Percentiles rank a stretch among this genome's conserved stretches.
Conservation (phyloP, 2,113 vertebrate genomes). For the Penelope pileata region DNA sequence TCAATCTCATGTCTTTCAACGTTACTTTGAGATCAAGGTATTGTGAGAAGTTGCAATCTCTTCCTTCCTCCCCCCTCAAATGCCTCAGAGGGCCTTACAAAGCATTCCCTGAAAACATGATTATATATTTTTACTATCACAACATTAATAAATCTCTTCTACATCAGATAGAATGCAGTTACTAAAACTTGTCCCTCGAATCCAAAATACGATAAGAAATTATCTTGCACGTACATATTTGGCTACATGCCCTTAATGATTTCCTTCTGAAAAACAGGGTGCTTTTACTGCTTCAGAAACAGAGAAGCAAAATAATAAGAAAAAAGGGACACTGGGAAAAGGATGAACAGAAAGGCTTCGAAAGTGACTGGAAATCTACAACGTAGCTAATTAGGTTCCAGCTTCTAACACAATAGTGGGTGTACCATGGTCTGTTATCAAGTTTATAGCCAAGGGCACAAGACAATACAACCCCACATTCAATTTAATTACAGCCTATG, state of each 20-base stretch:
- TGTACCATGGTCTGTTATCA: conserved; percentile 38
- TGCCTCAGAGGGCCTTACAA: conserved; percentile 11
- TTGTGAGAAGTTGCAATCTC: conserved; percentile 5
- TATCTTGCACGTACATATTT: conserved; percentile 51
- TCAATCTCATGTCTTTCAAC: background rate
- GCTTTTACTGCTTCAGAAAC: conserved; percentile 18
- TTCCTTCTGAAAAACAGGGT: conserved; percentile 12
- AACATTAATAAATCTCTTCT: background rate
- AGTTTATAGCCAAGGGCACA: conserved; percentile 50
- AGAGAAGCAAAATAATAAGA: conserved; percentile 30
- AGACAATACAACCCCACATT: conserved; percentile 56
- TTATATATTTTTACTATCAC: conserved; percentile 26
- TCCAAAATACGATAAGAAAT: conserved; percentile 42
- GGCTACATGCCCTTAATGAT: conserved; percentile 26
- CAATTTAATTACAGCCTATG: conserved; percentile 73
- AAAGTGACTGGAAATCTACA: conserved; percentile 68
- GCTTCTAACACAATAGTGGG: conserved; percentile 50
- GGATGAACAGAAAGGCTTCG: conserved; percentile 40
- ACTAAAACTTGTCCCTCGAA: conserved; percentile 40
- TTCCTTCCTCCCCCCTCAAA: background rate
- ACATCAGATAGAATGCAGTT: conserved; percentile 53
- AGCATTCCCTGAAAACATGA: conserved; percentile 25
- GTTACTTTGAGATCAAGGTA: conserved; percentile 44
- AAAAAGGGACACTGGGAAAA: conserved; percentile 1
- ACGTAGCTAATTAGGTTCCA: conserved; percentile 52